phyloP scores from a whole-genome alignment of 2,888 invertebrate genomes.

The Hartigia nigra region DNA sequence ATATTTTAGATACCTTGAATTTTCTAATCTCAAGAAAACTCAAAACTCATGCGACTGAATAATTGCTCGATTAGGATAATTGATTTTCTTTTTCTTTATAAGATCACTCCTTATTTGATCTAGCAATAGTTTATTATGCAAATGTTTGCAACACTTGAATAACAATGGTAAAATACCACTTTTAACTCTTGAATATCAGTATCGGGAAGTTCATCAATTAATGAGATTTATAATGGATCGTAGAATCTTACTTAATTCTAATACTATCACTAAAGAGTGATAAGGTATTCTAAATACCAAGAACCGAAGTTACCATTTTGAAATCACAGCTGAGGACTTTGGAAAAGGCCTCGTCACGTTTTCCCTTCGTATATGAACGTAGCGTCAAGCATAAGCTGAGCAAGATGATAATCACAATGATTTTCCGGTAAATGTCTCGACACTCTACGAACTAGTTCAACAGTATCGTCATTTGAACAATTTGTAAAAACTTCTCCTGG shows the following conservation, averaged over 20 bases:
- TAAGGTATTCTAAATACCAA: not conserved
- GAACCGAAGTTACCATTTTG: not conserved
- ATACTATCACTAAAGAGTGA: not conserved
- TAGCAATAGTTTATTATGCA: not conserved
- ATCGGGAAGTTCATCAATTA: not conserved
- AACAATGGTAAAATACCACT: not conserved
- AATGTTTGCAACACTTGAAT: not conserved
- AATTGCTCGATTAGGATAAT: not conserved
- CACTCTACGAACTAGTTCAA: slow-evolving; percentile 54
- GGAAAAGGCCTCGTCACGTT: slow-evolving; percentile 30
- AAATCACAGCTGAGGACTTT: not conserved
- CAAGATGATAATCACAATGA: slow-evolving; percentile 55
- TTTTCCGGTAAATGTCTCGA: slow-evolving; percentile 51
- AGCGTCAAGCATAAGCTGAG: slow-evolving; percentile 59
- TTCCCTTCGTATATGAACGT: slow-evolving; percentile 53
- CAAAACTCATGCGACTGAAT: not conserved
- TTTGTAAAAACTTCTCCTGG: slow-evolving; percentile 51
- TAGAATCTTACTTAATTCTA: not conserved
- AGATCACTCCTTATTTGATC: not conserved
- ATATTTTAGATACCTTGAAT: not conserved
- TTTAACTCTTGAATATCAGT: not conserved
- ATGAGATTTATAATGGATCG: not conserved
- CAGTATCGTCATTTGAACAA: slow-evolving; percentile 55
- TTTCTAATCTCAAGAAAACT: not conserved
- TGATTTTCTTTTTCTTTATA: not conserved